Evolutionary conservation across 1,140 invertebrate genomes (phyloP).

Genomic region (Zeugodacus cucurbitae): DNA sequence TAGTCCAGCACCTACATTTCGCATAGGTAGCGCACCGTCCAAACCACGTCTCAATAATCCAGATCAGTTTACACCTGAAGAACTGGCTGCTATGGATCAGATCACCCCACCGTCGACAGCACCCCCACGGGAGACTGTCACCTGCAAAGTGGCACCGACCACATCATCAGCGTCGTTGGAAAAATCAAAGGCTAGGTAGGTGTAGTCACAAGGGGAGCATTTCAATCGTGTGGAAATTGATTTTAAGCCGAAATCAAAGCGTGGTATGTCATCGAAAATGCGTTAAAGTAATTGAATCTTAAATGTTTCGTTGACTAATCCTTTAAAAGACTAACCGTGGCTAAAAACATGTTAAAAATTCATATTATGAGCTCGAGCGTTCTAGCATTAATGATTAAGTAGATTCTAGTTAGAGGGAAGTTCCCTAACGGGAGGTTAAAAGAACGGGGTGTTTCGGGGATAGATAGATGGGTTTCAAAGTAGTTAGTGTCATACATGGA

Average conservation of each 20-base stretch:
- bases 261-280: background rate
- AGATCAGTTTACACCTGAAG: slow-evolving; percentile 61
- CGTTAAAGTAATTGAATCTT: background rate
- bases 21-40: slow-evolving; percentile 60
- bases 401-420: too few species aligned
- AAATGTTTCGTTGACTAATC: background rate
- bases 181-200: slow-evolving; percentile 54
- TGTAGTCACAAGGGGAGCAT: background rate
- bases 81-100: slow-evolving; percentile 61
- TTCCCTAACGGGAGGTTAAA: too few species aligned
- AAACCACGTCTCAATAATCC: slow-evolving; percentile 59
- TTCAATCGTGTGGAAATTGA: background rate
- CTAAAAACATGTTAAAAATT: too few species aligned
- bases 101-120: slow-evolving; percentile 60
- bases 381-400: too few species aligned
- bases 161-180: slow-evolving; percentile 52
- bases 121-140: slow-evolving; percentile 55
- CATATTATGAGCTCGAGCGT: too few species aligned
- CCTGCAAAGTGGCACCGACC: slow-evolving; percentile 49
- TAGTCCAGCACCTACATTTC: slow-evolving; percentile 59
- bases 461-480: too few species aligned
- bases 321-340: background rate
- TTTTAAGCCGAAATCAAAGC: background rate
- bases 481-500: too few species aligned
- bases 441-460: too few species aligned